Percentiles rank a stretch among this genome's conserved stretches.
phyloP scores from a whole-genome alignment of 2,888 invertebrate species.

The Clunio marinus region DNA sequence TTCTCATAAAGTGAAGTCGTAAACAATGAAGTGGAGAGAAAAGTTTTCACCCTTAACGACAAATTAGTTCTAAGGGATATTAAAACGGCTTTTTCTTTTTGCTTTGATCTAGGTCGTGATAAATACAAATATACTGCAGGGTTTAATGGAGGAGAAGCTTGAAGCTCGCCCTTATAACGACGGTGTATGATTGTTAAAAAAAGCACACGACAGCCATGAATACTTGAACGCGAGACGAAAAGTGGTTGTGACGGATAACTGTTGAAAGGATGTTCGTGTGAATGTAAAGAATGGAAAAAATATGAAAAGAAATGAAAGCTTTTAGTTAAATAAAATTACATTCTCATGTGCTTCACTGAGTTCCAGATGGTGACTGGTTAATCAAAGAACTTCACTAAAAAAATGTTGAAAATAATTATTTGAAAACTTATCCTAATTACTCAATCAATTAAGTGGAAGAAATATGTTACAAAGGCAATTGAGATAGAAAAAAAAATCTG shows the following conservation, averaged over 20 bases:
- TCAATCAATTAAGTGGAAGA: too few species aligned
- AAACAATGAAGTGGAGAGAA: too few species aligned
- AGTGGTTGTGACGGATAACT: conserved; percentile 4
- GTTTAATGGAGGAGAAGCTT: not conserved
- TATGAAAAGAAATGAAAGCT: not conserved
- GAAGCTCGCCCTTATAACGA: not conserved
- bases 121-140: not conserved
- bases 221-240: not conserved
- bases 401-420: too few species aligned
- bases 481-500: too few species aligned
- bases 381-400: too few species aligned
- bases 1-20: too few species aligned
- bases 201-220: too few species aligned
- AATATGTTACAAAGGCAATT: too few species aligned
- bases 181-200: not conserved
- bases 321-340: conserved; percentile 25
- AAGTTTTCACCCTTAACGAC: too few species aligned
- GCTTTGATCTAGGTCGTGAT: conserved; percentile 9
- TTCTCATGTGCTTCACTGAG: conserved; percentile 1
- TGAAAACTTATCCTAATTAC: too few species aligned
- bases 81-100: not conserved
- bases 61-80: too few species aligned
- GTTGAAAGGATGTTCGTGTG: conserved; percentile 2
- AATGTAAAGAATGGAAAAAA: not conserved
- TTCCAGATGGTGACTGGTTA: conserved; percentile 14